Evolutionary conservation across 23 tunicate species (phyloP).

Genomic region (Clavelina lepadiformis): DNA sequence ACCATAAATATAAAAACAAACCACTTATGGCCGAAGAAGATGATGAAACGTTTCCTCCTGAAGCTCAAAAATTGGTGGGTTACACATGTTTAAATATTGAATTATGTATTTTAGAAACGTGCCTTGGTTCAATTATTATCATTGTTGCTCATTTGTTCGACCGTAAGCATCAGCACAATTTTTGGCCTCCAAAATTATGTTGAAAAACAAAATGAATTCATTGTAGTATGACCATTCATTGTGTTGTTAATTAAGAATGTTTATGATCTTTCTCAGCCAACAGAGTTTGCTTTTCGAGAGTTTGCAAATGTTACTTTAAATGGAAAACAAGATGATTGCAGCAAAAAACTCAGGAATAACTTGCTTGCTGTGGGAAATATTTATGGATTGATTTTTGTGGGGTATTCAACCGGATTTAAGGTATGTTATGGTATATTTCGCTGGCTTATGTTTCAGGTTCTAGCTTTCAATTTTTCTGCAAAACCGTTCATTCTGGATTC

Average conservation of each 20-base stretch:
- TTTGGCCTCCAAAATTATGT: too few relatives aligned
- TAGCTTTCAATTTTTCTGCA: too few relatives aligned
- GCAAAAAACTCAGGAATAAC: conserved; percentile 9
- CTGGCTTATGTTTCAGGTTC: too few relatives aligned
- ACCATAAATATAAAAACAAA: too few relatives aligned
- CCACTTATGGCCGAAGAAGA: conserved; percentile 48
- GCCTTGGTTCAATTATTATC: too few relatives aligned
- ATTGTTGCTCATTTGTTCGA: too few relatives aligned
- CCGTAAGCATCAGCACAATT: too few relatives aligned
- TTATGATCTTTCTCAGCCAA: conserved; percentile 39
- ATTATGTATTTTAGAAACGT: too few relatives aligned
- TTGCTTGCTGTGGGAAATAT: conserved; percentile 58
- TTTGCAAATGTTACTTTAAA: conserved; percentile 22
- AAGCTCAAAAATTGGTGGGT: conserved; percentile 52
- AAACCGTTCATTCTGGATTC: too few relatives aligned
- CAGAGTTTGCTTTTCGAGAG: conserved; percentile 70
- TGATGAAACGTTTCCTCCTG: conserved; percentile 76
- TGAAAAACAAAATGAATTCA: too few relatives aligned
- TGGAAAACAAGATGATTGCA: conserved; percentile 3
- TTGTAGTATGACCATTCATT: too few relatives aligned
- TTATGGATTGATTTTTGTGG: conserved; percentile 57
- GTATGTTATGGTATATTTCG: conserved; percentile 25
- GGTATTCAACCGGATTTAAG: conserved; percentile 52
- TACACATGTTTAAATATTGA: background rate
- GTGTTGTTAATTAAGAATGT: background rate